A percentile compares a stretch with the other conserved stretches of the same genome.
Conservation (phyloP, 1,140 invertebrate genomes). For the Drosophila sp. region DNA sequence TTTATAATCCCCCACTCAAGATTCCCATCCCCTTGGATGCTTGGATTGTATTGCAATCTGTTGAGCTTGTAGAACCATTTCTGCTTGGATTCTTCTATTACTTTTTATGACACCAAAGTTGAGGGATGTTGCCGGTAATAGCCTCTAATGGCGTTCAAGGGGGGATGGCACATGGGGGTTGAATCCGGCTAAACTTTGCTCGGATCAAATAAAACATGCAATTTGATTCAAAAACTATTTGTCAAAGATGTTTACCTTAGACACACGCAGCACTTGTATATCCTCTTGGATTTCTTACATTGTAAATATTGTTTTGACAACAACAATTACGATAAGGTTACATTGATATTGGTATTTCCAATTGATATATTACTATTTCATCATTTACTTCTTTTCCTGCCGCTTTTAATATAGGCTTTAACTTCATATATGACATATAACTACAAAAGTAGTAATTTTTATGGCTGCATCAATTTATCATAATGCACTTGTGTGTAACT, state of each 20-base stretch:
- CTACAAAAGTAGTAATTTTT: too few relatives aligned
- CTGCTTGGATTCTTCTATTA: conserved; percentile 5
- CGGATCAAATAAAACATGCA: conserved; percentile 5
- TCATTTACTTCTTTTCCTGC: too few relatives aligned
- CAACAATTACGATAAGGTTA: background rate
- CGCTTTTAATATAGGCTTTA: too few relatives aligned
- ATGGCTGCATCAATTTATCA: too few relatives aligned
- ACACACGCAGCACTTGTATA: conserved; percentile 5
- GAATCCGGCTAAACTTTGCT: background rate
- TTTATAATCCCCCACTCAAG: conserved; percentile 46
- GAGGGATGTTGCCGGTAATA: conserved; percentile 51
- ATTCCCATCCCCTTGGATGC: background rate
- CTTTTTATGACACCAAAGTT: conserved; percentile 39
- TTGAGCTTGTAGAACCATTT: conserved; percentile 46
- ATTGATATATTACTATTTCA: too few relatives aligned
- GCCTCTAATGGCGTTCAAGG: conserved; percentile 19
- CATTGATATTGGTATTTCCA: background rate
- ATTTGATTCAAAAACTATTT: conserved; percentile 9
- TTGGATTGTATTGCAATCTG: conserved; percentile 57
- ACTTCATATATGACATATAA: too few relatives aligned
- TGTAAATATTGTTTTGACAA: conserved; percentile 4
- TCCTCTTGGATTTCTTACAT: background rate
- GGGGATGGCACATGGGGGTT: background rate
- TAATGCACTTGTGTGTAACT: too few relatives aligned
- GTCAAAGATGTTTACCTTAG: conserved; percentile 8